Percentiles rank a stretch among this genome's conserved stretches.
Conservation (phyloP, 2,797 vertebrate species). For the Rhinichthys osculus region DNA sequence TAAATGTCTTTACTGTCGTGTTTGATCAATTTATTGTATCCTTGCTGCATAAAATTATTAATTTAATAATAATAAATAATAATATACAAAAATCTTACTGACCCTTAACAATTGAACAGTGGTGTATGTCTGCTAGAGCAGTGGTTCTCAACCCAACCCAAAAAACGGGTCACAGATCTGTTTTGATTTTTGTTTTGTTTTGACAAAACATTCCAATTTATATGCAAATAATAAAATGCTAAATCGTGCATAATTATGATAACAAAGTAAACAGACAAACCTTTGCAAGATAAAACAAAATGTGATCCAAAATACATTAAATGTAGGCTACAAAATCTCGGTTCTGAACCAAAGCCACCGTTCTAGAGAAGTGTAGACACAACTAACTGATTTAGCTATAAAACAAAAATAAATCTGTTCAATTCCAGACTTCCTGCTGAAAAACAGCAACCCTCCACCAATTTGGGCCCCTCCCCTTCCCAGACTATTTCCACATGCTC, state of each 20-base stretch:
- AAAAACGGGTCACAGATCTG: not conserved
- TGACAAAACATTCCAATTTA: not conserved
- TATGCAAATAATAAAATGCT: not conserved
- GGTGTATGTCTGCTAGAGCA: not conserved
- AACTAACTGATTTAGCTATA: not conserved
- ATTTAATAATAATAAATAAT: not conserved
- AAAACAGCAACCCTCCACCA: slow-evolving; percentile 72
- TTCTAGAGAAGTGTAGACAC: not conserved
- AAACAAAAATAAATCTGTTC: not conserved
- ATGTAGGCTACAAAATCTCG: not conserved
- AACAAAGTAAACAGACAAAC: not conserved
- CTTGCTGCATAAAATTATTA: not conserved
- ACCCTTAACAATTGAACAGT: not conserved
- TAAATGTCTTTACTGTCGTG: too few species aligned
- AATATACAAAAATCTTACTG: not conserved
- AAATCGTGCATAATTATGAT: not conserved
- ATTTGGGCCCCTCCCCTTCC: slow-evolving; percentile 79
- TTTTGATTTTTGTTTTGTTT: not conserved
- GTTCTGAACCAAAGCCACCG: not conserved
- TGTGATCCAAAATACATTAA: not conserved
- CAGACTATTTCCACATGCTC: slow-evolving; percentile 70
- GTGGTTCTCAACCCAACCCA: not conserved
- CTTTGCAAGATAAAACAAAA: not conserved
- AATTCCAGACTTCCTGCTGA: slow-evolving; percentile 82
- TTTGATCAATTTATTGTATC: not conserved